A percentile compares a stretch with the other conserved stretches of the same genome.
Evolutionary conservation across 2,888 invertebrate species (phyloP).

Genomic region (Mythimna albipuncta): DNA sequence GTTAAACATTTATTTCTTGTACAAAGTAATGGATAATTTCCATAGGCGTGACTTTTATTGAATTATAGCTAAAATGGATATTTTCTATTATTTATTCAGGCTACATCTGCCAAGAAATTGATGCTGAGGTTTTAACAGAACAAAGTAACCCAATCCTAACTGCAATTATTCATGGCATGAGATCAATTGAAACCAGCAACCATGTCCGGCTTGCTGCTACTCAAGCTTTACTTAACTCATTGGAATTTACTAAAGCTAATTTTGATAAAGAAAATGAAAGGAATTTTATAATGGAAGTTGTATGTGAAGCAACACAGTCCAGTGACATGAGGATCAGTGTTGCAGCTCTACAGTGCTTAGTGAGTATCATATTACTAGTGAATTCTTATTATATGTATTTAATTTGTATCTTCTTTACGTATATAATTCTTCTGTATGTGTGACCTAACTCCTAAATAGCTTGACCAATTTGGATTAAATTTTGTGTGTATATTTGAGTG

Average conservation of each 20-base stretch:
- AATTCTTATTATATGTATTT: background rate
- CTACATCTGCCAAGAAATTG: constrained; percentile 99
- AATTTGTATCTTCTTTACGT: background rate
- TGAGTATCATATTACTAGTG: constrained; percentile 76
- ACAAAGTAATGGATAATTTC: background rate
- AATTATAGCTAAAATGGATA: background rate
- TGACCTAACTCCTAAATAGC: too few species aligned
- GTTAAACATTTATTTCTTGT: background rate
- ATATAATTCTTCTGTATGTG: too few species aligned
- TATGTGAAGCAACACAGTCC: constrained; percentile 99
- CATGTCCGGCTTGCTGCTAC: constrained; percentile 99
- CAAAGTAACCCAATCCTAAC: constrained; percentile 99
- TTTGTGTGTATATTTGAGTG: too few species aligned
- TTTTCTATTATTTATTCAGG: constrained; percentile 73
- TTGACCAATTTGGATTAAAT: too few species aligned
- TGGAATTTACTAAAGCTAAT: constrained; percentile 99
- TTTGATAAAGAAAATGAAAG: constrained; percentile 99
- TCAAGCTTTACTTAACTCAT: constrained; percentile 98
- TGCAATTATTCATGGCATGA: constrained; percentile 99
- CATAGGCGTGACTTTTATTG: background rate
- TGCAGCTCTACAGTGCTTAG: constrained; percentile 99
- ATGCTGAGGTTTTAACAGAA: constrained; percentile 96
- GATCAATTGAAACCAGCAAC: constrained; percentile 97
- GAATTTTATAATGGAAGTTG: constrained; percentile 99
- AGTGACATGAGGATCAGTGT: constrained; percentile 97